Evolutionary conservation across 2,888 invertebrate species (phyloP).

Genomic region (Chelonus formosanus): DNA sequence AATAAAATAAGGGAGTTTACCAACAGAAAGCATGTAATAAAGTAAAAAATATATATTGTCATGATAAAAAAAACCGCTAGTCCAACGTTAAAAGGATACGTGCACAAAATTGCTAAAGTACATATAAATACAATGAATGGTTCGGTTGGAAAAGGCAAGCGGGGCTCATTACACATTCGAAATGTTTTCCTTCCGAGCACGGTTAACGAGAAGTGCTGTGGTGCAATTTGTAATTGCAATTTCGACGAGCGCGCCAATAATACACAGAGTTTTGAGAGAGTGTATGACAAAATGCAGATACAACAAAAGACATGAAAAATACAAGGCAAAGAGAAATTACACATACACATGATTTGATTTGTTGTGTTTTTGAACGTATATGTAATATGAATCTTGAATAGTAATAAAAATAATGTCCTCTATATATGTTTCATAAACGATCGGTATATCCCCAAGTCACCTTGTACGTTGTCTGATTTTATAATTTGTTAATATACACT

Average conservation of each 20-base stretch:
- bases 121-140: constrained; percentile 24
- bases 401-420: not conserved
- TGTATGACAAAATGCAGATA: constrained; percentile 11
- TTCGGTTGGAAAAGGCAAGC: not conserved
- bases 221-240: constrained; percentile 37
- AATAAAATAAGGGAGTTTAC: not conserved
- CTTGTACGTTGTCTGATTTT: too few species aligned
- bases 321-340: not conserved
- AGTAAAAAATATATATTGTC: constrained; percentile 10
- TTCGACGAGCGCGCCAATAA: constrained; percentile 35
- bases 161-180: constrained; percentile 34
- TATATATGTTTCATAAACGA: too few species aligned
- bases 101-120: constrained; percentile 27
- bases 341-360: constrained; percentile 7
- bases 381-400: not conserved
- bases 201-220: constrained; percentile 34
- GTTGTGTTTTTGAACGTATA: not conserved
- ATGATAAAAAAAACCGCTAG: constrained; percentile 17
- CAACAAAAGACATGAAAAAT: not conserved
- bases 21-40: constrained; percentile 22
- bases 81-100: constrained; percentile 22
- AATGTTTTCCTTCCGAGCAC: constrained; percentile 34
- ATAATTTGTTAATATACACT: too few species aligned
- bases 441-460: too few species aligned
- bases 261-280: constrained; percentile 22